Base-by-base conservation (phyloP, 2,888 invertebrate genomes). In the Petrolisthes manimaculis region DNA sequence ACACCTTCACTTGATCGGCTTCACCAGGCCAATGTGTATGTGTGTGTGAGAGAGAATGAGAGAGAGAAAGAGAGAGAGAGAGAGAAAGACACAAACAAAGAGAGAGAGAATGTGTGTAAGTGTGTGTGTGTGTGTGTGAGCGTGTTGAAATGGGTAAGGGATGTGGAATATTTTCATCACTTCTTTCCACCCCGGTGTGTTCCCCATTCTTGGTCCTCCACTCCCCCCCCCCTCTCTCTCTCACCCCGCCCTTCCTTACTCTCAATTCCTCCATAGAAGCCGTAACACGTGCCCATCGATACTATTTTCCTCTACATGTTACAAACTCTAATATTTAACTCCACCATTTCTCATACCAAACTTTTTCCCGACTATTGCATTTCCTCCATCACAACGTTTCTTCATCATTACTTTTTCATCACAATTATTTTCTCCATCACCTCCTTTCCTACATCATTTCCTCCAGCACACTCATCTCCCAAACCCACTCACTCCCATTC, bases 1-100 rank as follows among this genome's bases (percentile, higher is more conserved):
- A 79, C 61, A 85, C 51, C 69, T 14, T 54, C 24, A 55, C 18
- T 56, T 85, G 79, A 79, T 85, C 85, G 69, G 61, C 18, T 24
- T 24, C 21, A 74, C n/a, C 8, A 21, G 74, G 67, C 14, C 18
- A 14, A 14, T 12, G 14, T 14, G 18, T 14, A 3, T 14, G 67
- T 67, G 67, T 67, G 67, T 67, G 12, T 12, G 51, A 18, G 51
- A 77, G 18, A 77, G 77, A 12, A 8, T 4, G 77, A 53, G 77
- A 53, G 51, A 18, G 51, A 77, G 77, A 18, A 4, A 18, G 77
- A 77, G 53, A 37, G 53, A 51, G 9, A 53, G 77, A 53, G 77
- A 77, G 51, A 53, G 24, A 53, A 2, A 12, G 77, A 53, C 1
- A 9, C 3, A 18, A 4, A 37, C 54, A 53, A 4, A 18, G 37